Evolutionary conservation across 2,113 vertebrate species (phyloP), one percentile per base, ranked within the genome.

Genomic region (Mirza zaza): DNA sequence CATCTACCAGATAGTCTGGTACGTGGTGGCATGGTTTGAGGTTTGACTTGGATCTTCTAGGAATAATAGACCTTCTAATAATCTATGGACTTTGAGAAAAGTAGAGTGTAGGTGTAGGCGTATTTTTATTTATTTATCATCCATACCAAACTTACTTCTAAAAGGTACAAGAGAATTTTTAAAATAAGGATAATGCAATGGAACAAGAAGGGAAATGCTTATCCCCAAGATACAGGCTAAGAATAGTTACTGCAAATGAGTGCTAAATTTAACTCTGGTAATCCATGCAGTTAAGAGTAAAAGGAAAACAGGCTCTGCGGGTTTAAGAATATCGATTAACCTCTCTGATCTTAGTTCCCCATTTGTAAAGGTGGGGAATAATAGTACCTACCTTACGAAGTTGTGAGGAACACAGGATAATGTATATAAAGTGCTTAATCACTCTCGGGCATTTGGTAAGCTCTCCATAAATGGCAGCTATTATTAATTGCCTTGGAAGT

Each of bases 231-330:
- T 83, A 70, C 0, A 87, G 39, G 52, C 91, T 83, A 91, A 92
- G 89, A 93, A 61, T 80, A 87, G 92, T 87, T 55, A 59, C 36
- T 59, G 34, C 42, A 71, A 68, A 80, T 95, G 45, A 76, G 9
- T 32, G 68, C 76, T 83, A 87, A 71, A 68, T 91, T 96, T 86
- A 91, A 65, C 65, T 68, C 50, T 90, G 76, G 23, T 91, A 63
- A 96, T 84, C 84, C 67, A 59, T 14, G 6, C 29, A 55, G 10
- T 92, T 90, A 90, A 90, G 57, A 80, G 27, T 45, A 39, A 94
- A 68, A 77, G 75, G 71, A 67, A 93, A 96, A 77, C 50, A 75
- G 39, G 52, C 67, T 59, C 70, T 27, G 6, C 92, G 76, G 76
- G 20, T 87, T 42, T 13, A 77, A 92, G 76, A 77, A 42, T 90